A percentile compares a stretch with the other conserved stretches of the same genome.
Conservation (phyloP, 2,888 invertebrate genomes). For the Drosophila aldrichi region DNA sequence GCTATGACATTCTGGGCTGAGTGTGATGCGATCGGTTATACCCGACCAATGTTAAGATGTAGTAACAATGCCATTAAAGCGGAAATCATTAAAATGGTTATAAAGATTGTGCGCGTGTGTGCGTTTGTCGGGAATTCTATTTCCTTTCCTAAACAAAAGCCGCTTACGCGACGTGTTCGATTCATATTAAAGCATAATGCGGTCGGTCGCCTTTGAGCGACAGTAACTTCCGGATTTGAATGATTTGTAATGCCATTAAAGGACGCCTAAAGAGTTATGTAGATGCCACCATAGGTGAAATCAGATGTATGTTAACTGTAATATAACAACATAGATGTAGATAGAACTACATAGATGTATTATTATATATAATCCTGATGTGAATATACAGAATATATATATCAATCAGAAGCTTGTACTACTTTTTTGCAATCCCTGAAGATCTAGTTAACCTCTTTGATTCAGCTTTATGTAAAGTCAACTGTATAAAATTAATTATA, state of each 20-base stretch:
- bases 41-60: slow-evolving; percentile 35
- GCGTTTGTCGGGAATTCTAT: slow-evolving; percentile 57
- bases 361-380: background rate
- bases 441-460: background rate
- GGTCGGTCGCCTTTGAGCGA: slow-evolving; percentile 51
- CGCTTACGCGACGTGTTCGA: slow-evolving; percentile 54
- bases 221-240: slow-evolving; percentile 74
- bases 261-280: slow-evolving; percentile 12
- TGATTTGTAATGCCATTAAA: slow-evolving; percentile 33
- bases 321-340: background rate
- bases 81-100: slow-evolving; percentile 76
- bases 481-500: slow-evolving; percentile 61
- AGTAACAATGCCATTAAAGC: slow-evolving; percentile 67
- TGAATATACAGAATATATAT: background rate
- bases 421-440: background rate
- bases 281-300: background rate
- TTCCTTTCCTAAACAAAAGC: slow-evolving; percentile 76
- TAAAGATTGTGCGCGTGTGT: slow-evolving; percentile 46
- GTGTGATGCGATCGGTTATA: background rate
- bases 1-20: background rate
- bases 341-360: no score
- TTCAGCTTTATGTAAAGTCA: slow-evolving; percentile 19
- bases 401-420: no score
- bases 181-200: slow-evolving; percentile 30
- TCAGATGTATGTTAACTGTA: background rate